These are phyloP conservation scores for Mythimna albipuncta DNA, from an alignment of 2,888 invertebrate genomes.

Conservation along the genomic window DNA sequence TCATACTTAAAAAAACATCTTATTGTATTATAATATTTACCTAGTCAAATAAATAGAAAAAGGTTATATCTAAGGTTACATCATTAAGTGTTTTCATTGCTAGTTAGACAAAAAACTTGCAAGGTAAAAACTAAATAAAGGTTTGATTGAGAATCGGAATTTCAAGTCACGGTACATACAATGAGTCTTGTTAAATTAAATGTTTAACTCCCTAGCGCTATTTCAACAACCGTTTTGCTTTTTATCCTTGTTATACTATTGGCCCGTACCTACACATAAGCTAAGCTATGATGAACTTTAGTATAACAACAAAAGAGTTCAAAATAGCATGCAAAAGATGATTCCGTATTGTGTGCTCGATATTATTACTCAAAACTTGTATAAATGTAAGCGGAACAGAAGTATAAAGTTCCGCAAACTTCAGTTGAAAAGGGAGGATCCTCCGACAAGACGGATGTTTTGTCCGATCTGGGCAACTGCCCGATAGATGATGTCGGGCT, in stretches of 20 bases:
- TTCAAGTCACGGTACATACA: background rate
- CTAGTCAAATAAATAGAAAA: conserved; percentile 13
- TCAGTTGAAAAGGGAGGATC: too few relatives aligned
- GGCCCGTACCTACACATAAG: background rate
- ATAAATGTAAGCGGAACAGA: too few relatives aligned
- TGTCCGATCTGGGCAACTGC: too few relatives aligned
- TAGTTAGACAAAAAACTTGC: conserved; percentile 3
- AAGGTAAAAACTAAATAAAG: conserved; percentile 27
- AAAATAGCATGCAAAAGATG: background rate
- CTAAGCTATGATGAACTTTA: too few relatives aligned
- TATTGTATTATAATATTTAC: background rate
- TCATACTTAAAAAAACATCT: conserved; percentile 9
- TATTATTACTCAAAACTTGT: conserved; percentile 7
- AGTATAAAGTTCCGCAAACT: too few relatives aligned
- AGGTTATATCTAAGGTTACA: conserved; percentile 15
- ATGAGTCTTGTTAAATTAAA: background rate
- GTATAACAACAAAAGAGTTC: background rate
- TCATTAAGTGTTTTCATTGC: conserved; percentile 10
- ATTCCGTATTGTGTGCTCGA: too few relatives aligned
- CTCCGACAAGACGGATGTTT: too few relatives aligned
- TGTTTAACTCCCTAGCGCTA: background rate
- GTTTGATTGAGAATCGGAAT: conserved; percentile 4
- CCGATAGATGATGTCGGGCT: too few relatives aligned
- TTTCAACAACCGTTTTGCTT: background rate
- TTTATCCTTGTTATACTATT: background rate